Evolutionary conservation across 2,797 vertebrate genomes (phyloP).

Genomic region (Trematomus bernacchii): DNA sequence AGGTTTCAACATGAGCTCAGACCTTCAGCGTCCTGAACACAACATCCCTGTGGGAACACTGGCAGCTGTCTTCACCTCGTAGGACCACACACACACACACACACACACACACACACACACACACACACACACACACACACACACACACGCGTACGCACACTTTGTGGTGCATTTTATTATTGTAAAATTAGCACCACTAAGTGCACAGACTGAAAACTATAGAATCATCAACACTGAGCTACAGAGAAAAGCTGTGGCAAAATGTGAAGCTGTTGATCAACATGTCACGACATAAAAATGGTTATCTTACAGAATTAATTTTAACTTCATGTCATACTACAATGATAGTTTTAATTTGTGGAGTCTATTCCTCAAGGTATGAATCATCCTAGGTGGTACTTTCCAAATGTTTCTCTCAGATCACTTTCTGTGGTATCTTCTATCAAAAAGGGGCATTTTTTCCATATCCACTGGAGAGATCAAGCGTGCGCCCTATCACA

Average conservation of each 20-base stretch:
- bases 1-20: slow-evolving; percentile 99
- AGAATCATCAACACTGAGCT: background rate
- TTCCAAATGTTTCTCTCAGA: slow-evolving; percentile 5
- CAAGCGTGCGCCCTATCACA: background rate
- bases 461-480: slow-evolving; percentile 22
- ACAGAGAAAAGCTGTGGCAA: too few relatives aligned
- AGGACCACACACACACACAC: slow-evolving; percentile 74
- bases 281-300: background rate
- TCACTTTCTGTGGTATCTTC: background rate
- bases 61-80: slow-evolving; percentile 96
- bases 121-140: slow-evolving; percentile 25
- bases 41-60: slow-evolving; percentile 96
- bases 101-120: slow-evolving; percentile 19
- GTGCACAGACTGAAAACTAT: background rate
- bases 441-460: slow-evolving; percentile 17
- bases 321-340: background rate
- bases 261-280: background rate
- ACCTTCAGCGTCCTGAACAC: slow-evolving; percentile 92
- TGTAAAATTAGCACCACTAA: slow-evolving; percentile 5
- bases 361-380: background rate
- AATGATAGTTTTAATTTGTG: background rate
- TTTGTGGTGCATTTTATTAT: background rate
- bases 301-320: background rate
- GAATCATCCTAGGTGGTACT: slow-evolving; percentile 19
- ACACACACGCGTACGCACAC: slow-evolving; percentile 26